phyloP scores from a whole-genome alignment of 2,797 vertebrate species.

The Orestias chungarensis region DNA sequence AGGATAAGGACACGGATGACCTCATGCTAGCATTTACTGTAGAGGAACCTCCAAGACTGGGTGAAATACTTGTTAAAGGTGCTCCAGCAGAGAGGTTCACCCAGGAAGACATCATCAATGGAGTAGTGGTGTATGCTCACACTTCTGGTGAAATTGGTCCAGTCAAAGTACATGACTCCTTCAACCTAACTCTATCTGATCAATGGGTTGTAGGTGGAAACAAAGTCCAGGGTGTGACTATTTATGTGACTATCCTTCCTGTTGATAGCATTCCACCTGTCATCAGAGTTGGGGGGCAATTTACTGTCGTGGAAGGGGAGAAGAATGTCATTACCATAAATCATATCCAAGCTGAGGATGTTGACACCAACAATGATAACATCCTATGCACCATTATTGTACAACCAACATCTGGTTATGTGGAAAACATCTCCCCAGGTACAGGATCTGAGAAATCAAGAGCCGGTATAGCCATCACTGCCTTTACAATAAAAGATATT shows the following conservation, averaged over 20 bases:
- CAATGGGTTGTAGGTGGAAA: constrained; percentile 84
- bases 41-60: constrained; percentile 83
- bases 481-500: constrained; percentile 86
- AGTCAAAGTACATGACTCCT: constrained; percentile 81
- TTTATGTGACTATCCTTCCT: constrained; percentile 86
- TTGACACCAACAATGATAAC: constrained; percentile 85
- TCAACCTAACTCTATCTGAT: constrained; percentile 85
- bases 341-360: constrained; percentile 84
- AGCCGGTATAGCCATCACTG: constrained; percentile 84
- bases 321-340: constrained; percentile 84
- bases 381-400: constrained; percentile 86
- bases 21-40: constrained; percentile 86
- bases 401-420: constrained; percentile 87
- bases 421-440: constrained; percentile 88
- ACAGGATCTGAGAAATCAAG: constrained; percentile 86
- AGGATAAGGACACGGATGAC: constrained; percentile 84
- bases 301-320: constrained; percentile 83
- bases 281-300: constrained; percentile 78
- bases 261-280: constrained; percentile 85
- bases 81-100: constrained; percentile 83
- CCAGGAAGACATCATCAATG: constrained; percentile 86
- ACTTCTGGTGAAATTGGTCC: constrained; percentile 87
- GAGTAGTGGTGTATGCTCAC: constrained; percentile 83
- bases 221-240: constrained; percentile 82
- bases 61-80: constrained; percentile 84